Base-by-base conservation (phyloP, 2,888 invertebrate genomes). In the Hedya salicella region DNA sequence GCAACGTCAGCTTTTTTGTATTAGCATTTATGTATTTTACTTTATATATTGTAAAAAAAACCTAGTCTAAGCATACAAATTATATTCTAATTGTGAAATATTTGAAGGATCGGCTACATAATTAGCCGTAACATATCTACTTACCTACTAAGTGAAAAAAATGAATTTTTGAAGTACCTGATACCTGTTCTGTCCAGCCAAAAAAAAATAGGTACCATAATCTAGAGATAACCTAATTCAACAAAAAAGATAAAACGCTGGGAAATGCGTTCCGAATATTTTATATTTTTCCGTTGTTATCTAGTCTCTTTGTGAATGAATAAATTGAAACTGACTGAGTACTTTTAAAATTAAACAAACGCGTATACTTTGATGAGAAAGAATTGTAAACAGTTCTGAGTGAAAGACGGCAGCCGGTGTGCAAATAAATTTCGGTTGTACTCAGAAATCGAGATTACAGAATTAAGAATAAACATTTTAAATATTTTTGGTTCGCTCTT, bases 361-460 rank as follows among this genome's bases (percentile, higher is more conserved):
- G 59, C 59, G 59, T 36, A 11, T 64, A 46, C 59, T 60, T 60
- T 53, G 65, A 65, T 65, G 65, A 65, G 60, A 65, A 65, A 53
- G 65, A 60, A 65, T 65, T 53, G 65, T 53, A 65, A 65, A 65
- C 65, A 65, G 44, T 36, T 25, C 46, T 40, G 65, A 65, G 59
- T 59, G 46, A 53, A 46, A 59, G 49, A 50, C 44, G 36, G 64
- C 44, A 50, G 57, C 36, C 52, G 46, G 17, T 46, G 59, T 39
- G 57, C 42, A 64, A 57, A 64, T 59, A 65, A 53, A 39, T 59
- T 52, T 59, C n/a, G 42, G 17, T 21, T 21, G 13, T 48, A 54
- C 46, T 30, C 21, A 57, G 44, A 11, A 36, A 32, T 62, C 21
- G 21, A 21, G 42, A 62, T 52, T 62, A 62, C 36, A 21, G 44